Evolutionary conservation across 1,140 invertebrate species (phyloP).

Genomic region (Lasaia peninsularis): DNA sequence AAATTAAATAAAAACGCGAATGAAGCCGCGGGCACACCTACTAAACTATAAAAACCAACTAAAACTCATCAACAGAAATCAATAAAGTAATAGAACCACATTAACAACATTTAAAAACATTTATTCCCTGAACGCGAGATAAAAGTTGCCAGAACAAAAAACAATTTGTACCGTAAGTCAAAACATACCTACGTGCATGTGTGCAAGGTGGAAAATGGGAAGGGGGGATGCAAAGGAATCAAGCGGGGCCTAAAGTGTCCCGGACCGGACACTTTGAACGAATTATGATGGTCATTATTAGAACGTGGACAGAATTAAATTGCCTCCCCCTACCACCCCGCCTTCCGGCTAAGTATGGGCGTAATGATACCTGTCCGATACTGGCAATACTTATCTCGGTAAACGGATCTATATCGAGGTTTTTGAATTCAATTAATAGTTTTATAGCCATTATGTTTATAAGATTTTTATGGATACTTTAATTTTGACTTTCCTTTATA

Average conservation of each 20-base stretch:
- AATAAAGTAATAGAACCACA: not conserved
- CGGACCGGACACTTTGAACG: slow-evolving; percentile 78
- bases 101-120: not conserved
- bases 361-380: slow-evolving; percentile 71
- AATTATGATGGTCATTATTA: slow-evolving; percentile 80
- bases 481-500: too few relatives aligned
- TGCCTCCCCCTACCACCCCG: slow-evolving; percentile 55
- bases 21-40: too few relatives aligned
- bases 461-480: not conserved
- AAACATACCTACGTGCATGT: slow-evolving; percentile 22
- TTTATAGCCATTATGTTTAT: slow-evolving; percentile 1
- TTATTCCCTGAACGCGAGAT: not conserved
- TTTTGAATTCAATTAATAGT: slow-evolving; percentile 13
- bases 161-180: not conserved
- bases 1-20: too few relatives aligned
- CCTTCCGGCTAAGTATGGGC: slow-evolving; percentile 60
- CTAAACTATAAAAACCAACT: too few relatives aligned
- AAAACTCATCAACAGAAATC: too few relatives aligned
- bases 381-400: slow-evolving; percentile 40
- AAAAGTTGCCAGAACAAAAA: not conserved
- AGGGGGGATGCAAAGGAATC: slow-evolving; percentile 73
- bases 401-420: slow-evolving; percentile 32
- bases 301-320: slow-evolving; percentile 79
- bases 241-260: slow-evolving; percentile 62
- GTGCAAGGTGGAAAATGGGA: slow-evolving; percentile 72